These are phyloP conservation scores for Bovichtus diacanthus DNA, from an alignment of 2,797 vertebrate species.

Conservation along the genomic window DNA sequence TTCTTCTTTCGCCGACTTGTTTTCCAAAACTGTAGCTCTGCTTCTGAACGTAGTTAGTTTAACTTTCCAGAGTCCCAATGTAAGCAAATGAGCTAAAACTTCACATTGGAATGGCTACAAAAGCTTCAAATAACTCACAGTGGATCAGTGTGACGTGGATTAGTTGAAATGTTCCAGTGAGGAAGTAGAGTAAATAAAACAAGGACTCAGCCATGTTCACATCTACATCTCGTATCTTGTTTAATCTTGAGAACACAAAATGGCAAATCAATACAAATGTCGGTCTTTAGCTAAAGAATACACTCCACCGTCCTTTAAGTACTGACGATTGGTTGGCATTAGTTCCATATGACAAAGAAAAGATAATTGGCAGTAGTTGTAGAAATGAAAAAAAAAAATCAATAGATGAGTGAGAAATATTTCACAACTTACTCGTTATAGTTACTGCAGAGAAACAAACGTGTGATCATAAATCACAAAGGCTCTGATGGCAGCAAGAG, in stretches of 20 bases:
- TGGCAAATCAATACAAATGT: slow-evolving; percentile 18
- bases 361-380: not conserved
- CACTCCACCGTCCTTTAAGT: not conserved
- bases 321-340: slow-evolving; percentile 12
- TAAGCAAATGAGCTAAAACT: not conserved
- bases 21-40: not conserved
- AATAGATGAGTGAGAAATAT: not conserved
- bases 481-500: not conserved
- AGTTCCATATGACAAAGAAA: not conserved
- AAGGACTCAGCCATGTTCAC: not conserved
- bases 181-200: not conserved
- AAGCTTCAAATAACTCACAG: not conserved
- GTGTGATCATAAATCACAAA: not conserved
- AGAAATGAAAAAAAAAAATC: not conserved
- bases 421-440: not conserved
- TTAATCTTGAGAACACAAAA: slow-evolving; percentile 51
- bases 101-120: not conserved
- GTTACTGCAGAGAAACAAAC: not conserved
- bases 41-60: not conserved
- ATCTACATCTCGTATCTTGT: not conserved
- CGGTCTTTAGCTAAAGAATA: slow-evolving; percentile 4
- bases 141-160: not conserved
- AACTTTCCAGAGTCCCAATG: too few species aligned
- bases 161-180: not conserved
- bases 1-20: not conserved